A percentile compares a stretch with the other conserved stretches of the same genome.
These are phyloP conservation scores for Melanaphis sacchari DNA, from an alignment of 1,140 invertebrate genomes.

Conservation along the genomic window DNA sequence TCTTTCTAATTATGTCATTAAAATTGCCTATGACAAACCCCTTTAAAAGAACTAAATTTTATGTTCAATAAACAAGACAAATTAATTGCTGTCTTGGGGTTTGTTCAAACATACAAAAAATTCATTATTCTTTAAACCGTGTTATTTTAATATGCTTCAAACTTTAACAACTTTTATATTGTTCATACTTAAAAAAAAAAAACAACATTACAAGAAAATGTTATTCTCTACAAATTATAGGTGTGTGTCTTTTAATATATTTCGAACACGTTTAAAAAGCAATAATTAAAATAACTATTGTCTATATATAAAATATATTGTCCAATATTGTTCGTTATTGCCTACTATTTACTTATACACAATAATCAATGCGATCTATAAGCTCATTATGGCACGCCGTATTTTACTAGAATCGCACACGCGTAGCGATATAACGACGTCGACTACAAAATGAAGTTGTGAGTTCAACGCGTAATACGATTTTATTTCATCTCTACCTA, in stretches of 20 bases:
- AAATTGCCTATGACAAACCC: background rate
- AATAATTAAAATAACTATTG: too few species aligned
- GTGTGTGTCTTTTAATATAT: too few species aligned
- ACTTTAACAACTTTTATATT: background rate
- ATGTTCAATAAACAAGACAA: background rate
- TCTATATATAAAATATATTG: too few species aligned
- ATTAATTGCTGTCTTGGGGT: background rate
- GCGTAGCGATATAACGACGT: background rate
- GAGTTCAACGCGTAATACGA: background rate
- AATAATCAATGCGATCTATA: too few species aligned
- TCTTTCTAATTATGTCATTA: background rate
- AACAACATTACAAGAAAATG: too few species aligned
- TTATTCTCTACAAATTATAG: too few species aligned
- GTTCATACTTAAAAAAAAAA: background rate
- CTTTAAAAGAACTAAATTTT: background rate
- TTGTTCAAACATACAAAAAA: background rate
- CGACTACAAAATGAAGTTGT: background rate
- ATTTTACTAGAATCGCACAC: background rate
- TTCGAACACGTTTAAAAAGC: too few species aligned
- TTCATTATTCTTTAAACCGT: too few species aligned
- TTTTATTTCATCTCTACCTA: background rate
- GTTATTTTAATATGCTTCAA: background rate
- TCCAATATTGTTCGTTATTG: too few species aligned
- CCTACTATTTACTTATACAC: too few species aligned
- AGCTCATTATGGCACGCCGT: background rate